phyloP scores from a whole-genome alignment of 2,888 invertebrate genomes.

The Polyommatus icarus region DNA sequence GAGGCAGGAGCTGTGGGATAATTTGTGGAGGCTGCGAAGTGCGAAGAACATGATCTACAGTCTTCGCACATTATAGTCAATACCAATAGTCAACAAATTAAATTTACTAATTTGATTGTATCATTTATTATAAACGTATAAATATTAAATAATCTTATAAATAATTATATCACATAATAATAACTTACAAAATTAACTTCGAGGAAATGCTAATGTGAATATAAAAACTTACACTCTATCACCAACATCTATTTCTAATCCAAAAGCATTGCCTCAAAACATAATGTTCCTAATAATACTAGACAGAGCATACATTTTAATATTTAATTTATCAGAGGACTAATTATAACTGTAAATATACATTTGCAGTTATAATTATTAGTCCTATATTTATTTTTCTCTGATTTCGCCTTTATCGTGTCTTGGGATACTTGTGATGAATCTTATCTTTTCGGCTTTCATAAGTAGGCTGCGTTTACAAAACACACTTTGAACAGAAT shows the following conservation, averaged over 20 bases:
- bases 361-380: too few relatives aligned
- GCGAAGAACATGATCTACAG: too few relatives aligned
- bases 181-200: conserved; percentile 46
- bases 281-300: conserved; percentile 30
- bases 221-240: neutral
- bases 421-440: neutral
- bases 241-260: conserved; percentile 35
- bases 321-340: neutral
- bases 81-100: neutral
- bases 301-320: neutral
- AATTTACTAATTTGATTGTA: neutral
- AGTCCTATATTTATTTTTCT: too few relatives aligned
- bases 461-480: neutral
- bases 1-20: too few relatives aligned
- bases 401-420: too few relatives aligned
- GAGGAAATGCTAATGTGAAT: conserved; percentile 67
- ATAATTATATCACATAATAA: conserved; percentile 25
- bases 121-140: conserved; percentile 25
- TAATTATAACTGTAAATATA: too few relatives aligned
- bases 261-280: conserved; percentile 37
- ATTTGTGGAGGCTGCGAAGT: too few relatives aligned
- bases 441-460: neutral
- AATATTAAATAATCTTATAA: conserved; percentile 26
- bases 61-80: too few relatives aligned
- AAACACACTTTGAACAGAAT: neutral